Evolutionary conservation across 2,888 invertebrate species (phyloP).

Genomic region (Agriopis aurantiaria): DNA sequence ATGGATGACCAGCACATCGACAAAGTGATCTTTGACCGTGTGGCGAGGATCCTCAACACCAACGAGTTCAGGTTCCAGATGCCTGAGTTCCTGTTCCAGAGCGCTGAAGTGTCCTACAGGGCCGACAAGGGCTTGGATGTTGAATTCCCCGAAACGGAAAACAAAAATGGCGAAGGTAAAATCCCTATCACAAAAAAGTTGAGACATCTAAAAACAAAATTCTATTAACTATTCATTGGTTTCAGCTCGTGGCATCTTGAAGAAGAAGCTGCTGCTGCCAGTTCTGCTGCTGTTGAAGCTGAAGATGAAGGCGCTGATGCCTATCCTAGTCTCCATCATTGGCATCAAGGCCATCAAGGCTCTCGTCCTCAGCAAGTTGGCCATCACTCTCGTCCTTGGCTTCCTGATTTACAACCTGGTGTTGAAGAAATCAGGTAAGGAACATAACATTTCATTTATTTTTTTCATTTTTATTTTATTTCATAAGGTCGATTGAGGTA

Average conservation of each 20-base stretch:
- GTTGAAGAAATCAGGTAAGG: constrained; percentile 90
- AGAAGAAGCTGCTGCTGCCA: constrained; percentile 94
- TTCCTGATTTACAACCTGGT: constrained; percentile 93
- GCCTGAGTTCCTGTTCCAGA: constrained; percentile 90
- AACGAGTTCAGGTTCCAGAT: constrained; percentile 91
- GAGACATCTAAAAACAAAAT: neutral
- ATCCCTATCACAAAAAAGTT: neutral
- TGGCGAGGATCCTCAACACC: constrained; percentile 89
- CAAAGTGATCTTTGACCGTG: constrained; percentile 91
- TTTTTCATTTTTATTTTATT: too few species aligned
- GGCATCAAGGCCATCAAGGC: constrained; percentile 94
- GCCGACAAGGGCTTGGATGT: constrained; percentile 89
- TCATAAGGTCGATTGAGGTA: too few species aligned
- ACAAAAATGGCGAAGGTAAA: constrained; percentile 86
- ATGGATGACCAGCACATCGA: constrained; percentile 89
- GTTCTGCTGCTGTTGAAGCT: constrained; percentile 92
- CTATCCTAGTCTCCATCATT: constrained; percentile 92
- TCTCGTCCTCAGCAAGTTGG: constrained; percentile 93
- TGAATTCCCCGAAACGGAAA: constrained; percentile 82
- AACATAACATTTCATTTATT: neutral
- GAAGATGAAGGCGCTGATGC: constrained; percentile 94
- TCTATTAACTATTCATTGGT: constrained; percentile 37
- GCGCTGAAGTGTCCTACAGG: constrained; percentile 89
- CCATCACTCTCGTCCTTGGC: constrained; percentile 92
- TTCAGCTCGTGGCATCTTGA: constrained; percentile 91